A percentile compares a stretch with the other conserved stretches of the same genome.
Conservation (phyloP, 1,140 invertebrate species). For the Cherax destructor region DNA sequence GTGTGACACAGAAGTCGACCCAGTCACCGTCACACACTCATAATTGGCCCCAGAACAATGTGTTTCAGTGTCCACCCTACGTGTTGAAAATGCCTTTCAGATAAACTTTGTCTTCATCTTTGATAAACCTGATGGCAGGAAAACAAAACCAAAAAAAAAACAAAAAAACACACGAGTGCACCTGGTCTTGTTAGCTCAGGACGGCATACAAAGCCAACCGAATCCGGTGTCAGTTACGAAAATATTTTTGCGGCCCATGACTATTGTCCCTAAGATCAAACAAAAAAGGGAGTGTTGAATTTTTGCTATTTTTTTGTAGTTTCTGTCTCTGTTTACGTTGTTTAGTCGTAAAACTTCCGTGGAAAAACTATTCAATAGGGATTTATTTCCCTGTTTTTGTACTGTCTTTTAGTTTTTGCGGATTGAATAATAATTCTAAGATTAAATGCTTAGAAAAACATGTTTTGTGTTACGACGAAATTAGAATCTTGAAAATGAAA, state of each 20-base stretch:
- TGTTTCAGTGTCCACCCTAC: not conserved
- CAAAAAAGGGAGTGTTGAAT: not conserved
- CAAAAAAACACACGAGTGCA: not conserved
- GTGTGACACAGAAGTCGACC: not conserved
- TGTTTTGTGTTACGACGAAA: too few relatives aligned
- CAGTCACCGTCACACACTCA: slow-evolving; percentile 1
- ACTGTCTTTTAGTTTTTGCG: too few relatives aligned
- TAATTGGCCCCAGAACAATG: not conserved
- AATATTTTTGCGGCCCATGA: not conserved
- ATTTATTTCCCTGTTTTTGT: too few relatives aligned
- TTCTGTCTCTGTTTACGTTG: not conserved
- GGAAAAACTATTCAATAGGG: too few relatives aligned
- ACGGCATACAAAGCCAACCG: not conserved
- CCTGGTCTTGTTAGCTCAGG: not conserved
- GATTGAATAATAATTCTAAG: too few relatives aligned
- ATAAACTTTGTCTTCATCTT: not conserved
- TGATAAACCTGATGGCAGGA: not conserved
- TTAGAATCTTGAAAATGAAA: too few relatives aligned
- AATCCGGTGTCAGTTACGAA: slow-evolving; percentile 3
- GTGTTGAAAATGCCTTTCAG: not conserved
- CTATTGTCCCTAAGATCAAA: slow-evolving; percentile 12
- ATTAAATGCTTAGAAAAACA: too few relatives aligned
- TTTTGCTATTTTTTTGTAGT: not conserved
- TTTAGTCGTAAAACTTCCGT: not conserved
- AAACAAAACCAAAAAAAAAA: not conserved